phyloP scores from a whole-genome alignment of 2,888 invertebrate genomes.

The Euproctis similis region DNA sequence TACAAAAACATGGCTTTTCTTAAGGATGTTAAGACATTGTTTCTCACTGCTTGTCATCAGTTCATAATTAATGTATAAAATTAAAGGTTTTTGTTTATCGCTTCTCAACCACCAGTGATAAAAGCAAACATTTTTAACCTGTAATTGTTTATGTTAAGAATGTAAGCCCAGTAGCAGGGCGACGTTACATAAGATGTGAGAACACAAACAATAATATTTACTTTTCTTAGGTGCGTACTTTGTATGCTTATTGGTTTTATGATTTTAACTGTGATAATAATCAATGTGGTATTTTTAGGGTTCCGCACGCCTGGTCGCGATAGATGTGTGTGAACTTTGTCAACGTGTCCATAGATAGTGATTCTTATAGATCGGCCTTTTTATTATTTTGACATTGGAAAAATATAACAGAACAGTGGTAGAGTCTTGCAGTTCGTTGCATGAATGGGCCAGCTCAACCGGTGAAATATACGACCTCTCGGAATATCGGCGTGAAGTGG shows the following conservation, averaged over 20 bases:
- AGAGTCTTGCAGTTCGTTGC: no score
- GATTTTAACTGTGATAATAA: conserved; percentile 2
- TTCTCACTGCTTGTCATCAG: conserved; percentile 43
- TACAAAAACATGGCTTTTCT: no score
- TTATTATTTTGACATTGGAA: no score
- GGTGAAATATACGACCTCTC: no score
- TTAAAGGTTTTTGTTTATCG: conserved; percentile 47
- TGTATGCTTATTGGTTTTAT: conserved; percentile 20
- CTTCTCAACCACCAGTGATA: conserved; percentile 34
- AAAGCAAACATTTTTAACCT: conserved; percentile 30
- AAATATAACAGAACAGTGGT: no score
- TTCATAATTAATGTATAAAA: conserved; percentile 38
- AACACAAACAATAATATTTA: conserved; percentile 51
- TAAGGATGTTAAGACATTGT: conserved; percentile 15
- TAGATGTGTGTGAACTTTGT: no score
- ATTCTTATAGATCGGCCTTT: no score
- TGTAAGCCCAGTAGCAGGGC: conserved; percentile 47
- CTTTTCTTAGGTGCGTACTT: conserved; percentile 33
- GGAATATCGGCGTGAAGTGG: no score
- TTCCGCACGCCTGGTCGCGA: no score
- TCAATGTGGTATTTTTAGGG: no score
- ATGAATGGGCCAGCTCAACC: no score
- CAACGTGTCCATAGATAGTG: no score
- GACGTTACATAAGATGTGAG: conserved; percentile 34
- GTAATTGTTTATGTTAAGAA: conserved; percentile 39